Evolutionary conservation across 2,888 invertebrate species (phyloP), one percentile per base, ranked within the genome.

Genomic region (Idaea dimidiata): DNA sequence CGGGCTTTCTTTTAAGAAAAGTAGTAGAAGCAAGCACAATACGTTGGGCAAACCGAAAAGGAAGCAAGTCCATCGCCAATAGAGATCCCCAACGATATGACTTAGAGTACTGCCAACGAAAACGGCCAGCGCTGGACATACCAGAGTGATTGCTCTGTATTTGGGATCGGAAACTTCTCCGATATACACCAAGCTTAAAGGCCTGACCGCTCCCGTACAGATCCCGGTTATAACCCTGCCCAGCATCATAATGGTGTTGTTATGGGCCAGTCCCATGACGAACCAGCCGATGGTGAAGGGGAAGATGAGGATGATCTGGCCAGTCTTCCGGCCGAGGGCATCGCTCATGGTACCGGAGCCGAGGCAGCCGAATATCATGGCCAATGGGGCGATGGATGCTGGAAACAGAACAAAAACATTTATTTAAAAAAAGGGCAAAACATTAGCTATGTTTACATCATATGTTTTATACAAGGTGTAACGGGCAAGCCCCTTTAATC

Each of bases 1-100:
- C 0, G 87, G 87, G 32, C 85, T 86, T 71, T 87, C 86, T 74
- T 80, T 81, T 43, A 85, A 65, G 60, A 74, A 72, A 5, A 82
- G 2, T 0, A 83, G 55, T 14, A 79, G 62, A 0, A 68, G 8
- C n/a, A 79, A 71, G 55, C 78, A 66, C 16, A 80, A 1, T 6
- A 80, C n/a, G 63, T 71, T 79, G 0, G 84, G 79, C 16, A 76
- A 54, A 6, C 71, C 66, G 54, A 78, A 85, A 6, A 84, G 61
- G 14, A 73, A 76, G 16, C 81, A 76, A 10, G 72, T 69, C 0
- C 67, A 66, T 64, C 75, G 80, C 87, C 86, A 86, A 32, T 78
- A 62, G 4, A 77, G 60, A 59, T 76, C 70, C 0, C 84, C 85
- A 16, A 80, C 57, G 16, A 67, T 59, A 62, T 87, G 85, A 60